Evolutionary conservation across 64 coral and sea anemone genomes (phyloP), one percentile per base, ranked within the genome.

Genomic region (Catalaphyllia jardinei): DNA sequence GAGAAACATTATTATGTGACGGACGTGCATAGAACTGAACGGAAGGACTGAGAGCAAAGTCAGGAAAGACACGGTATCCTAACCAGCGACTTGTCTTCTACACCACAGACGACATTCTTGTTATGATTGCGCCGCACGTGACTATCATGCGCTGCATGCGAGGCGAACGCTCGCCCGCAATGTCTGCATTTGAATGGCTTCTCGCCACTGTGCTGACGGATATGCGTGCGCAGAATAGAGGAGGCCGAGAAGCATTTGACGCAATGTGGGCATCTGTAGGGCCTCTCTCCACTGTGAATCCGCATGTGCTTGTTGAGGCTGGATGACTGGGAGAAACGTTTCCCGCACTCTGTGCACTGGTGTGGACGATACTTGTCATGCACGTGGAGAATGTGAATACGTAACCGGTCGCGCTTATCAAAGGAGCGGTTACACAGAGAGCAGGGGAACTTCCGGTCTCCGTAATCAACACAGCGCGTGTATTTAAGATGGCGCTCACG

Each of bases 71-170:
- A 19, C n/a, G 62, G 72, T 8, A 13, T 20, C n/a, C 33, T 27
- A 12, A 57, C 54, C 54, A 50, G 63, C 5, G 38, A 63, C 19
- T 27, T 38, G 17, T 74, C 16, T 31, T 24, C 29, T 31, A 10
- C 10, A 8, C 71, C 24, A 73, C 71, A 6, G 19, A 24, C 24
- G n/a, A 10, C 4, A 8, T 71, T 67, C 20, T 86, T 59, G 1
- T 74, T 30, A 18, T 93, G 91, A 20, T 79, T 86, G 11, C 91
- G 91, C n/a, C 79, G 50, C 86, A 93, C 91, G 91, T 93, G 91
- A 88, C 91, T 93, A 55, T 93, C 91, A 72, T 93, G 91, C 19
- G 91, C 91, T 7, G 91, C 92, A 31, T 93, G 92, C 61, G 92
- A 93, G 19, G 92, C 92, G 25, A 93, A 93, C 54, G 92, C 86